Evolutionary conservation across 1,140 invertebrate genomes (phyloP).

Genomic region (Drosophila equinoxialis): DNA sequence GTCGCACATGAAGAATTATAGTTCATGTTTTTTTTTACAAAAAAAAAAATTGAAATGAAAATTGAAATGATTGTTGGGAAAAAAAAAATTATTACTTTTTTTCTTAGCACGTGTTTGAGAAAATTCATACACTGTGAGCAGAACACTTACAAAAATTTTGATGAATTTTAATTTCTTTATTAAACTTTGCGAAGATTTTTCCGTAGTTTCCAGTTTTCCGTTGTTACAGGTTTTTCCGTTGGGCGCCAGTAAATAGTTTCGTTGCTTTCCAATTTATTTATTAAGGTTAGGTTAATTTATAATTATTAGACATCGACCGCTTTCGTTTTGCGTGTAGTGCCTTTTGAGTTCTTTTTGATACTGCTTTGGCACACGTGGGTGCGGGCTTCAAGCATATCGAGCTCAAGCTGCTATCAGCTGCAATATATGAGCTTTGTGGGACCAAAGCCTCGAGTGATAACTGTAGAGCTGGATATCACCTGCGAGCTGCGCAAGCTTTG

Average conservation of each 20-base stretch:
- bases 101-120: not conserved
- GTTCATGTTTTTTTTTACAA: not conserved
- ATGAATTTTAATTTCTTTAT: not conserved
- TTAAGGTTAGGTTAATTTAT: no score
- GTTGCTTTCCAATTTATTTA: no score
- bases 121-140: slow-evolving; percentile 4
- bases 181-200: not conserved
- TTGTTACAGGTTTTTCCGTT: slow-evolving; percentile 1
- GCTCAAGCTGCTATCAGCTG: no score
- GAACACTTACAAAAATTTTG: not conserved
- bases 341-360: no score
- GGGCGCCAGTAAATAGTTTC: not conserved
- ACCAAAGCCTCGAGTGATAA: no score
- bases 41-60: not conserved
- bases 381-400: no score
- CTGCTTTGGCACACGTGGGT: no score
- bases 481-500: no score
- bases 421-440: no score
- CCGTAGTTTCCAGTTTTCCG: not conserved
- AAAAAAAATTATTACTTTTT: not conserved
- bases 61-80: not conserved
- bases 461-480: no score
- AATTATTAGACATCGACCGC: no score
- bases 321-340: no score
- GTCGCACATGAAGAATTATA: not conserved